A percentile compares a stretch with the other conserved stretches of the same genome.
These are phyloP conservation scores for Podilymbus podiceps DNA, from an alignment of 2,113 vertebrate genomes.

Conservation along the genomic window DNA sequence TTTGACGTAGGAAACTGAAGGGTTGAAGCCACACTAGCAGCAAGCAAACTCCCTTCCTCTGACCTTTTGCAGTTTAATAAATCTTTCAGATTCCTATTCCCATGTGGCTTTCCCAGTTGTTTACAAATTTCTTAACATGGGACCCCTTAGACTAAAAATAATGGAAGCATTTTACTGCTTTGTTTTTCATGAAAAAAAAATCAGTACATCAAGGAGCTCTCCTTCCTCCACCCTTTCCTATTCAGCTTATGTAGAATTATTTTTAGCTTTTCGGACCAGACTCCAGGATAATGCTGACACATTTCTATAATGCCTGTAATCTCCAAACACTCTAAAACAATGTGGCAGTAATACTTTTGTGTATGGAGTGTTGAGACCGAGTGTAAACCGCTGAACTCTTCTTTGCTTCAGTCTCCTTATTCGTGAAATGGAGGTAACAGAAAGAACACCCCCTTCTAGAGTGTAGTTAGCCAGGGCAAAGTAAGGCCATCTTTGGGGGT, in stretches of 20 bases:
- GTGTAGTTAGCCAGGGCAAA: not conserved
- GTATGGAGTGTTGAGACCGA: not conserved
- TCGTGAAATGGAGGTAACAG: not conserved
- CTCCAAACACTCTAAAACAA: not conserved
- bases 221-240: constrained; percentile 60
- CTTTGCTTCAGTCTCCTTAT: not conserved
- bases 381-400: not conserved
- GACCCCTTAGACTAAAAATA: constrained; percentile 52
- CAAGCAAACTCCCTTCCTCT: constrained; percentile 60
- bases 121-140: constrained; percentile 53
- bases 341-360: not conserved
- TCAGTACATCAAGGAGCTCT: constrained; percentile 30
- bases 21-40: not conserved
- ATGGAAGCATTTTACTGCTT: constrained; percentile 9
- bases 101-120: constrained; percentile 39
- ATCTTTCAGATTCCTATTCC: constrained; percentile 37
- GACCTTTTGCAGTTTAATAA: constrained; percentile 53
- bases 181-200: constrained; percentile 36
- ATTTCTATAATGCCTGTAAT: not conserved
- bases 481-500: not conserved
- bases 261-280: constrained; percentile 18
- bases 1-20: not conserved
- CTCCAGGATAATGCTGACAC: not conserved
- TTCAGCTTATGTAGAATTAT: not conserved
- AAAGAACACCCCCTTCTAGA: not conserved